A percentile compares a stretch with the other conserved stretches of the same genome.
phyloP scores from a whole-genome alignment of 1,140 invertebrate genomes.

The Chironomus striatipennis region DNA sequence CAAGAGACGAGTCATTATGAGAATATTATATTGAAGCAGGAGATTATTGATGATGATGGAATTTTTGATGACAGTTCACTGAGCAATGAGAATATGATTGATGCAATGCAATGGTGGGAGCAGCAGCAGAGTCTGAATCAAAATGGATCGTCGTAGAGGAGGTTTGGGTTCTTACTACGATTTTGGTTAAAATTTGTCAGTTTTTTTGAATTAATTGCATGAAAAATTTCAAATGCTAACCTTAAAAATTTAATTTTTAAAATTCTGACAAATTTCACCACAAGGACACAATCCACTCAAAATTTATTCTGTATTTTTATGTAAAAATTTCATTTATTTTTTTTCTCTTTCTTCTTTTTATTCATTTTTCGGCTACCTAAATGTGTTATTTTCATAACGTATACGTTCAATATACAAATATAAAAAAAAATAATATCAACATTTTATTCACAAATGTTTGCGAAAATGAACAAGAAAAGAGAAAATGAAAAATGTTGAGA shows the following conservation, averaged over 20 bases:
- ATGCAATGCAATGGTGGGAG: constrained; percentile 45
- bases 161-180: too few relatives aligned
- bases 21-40: constrained; percentile 29
- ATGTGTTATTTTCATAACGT: too few relatives aligned
- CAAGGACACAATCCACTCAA: too few relatives aligned
- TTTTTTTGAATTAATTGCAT: neutral
- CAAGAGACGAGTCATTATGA: constrained; percentile 26
- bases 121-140: constrained; percentile 31
- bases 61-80: constrained; percentile 37
- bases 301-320: too few relatives aligned
- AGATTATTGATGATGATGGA: constrained; percentile 31
- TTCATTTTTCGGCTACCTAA: too few relatives aligned
- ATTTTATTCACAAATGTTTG: neutral
- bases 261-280: too few relatives aligned
- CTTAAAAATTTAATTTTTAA: too few relatives aligned
- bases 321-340: too few relatives aligned
- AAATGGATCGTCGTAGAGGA: neutral
- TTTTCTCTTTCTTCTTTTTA: too few relatives aligned
- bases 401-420: too few relatives aligned
- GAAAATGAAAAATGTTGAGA: neutral
- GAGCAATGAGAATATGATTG: constrained; percentile 41
- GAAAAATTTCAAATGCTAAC: too few relatives aligned
- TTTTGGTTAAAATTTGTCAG: neutral
- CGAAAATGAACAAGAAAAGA: neutral
- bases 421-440: too few relatives aligned